Base-by-base conservation (phyloP, 2,113 vertebrate genomes). In the Chaetodon trifascialis region DNA sequence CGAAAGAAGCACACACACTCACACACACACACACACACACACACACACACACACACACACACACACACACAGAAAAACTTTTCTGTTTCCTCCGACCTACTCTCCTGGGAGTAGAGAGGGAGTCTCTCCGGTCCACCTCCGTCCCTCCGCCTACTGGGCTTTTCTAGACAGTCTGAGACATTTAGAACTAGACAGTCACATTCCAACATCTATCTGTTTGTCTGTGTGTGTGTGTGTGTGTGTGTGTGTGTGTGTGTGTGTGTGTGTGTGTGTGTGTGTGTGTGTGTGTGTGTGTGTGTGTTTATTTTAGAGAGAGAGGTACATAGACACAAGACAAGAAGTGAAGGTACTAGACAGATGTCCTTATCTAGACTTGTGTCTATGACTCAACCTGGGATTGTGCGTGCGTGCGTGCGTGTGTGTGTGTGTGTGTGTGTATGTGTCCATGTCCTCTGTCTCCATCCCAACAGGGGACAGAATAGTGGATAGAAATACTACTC, bases 101-200 rank as follows among this genome's bases (percentile, higher is more conserved):
- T 66, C 81, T 59, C 51, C 42, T 58, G 54, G 36, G 15, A 73
- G 65, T 2, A 17, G 7, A 54, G 51, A 73, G 51, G 10, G 47
- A 71, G 40, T 55, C 73, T 51, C 47, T 70, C 23, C 17, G 3
- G 63, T 67, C 38, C 34, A 21, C 34, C 76, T 76, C 52, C 4
- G 34, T 84, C 72, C 36, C n/a, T 75, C 72, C 15, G 16, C 38
- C 44, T 47, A 34, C 40, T 65, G 30, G 34, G 70, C 55, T 71
- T 65, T 74, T 87, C 74, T 62, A 66, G 71, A 67, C 70, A 75
- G 82, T 40, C 80, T 73, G 82, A 88, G 73, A 86, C 70, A 87
- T 91, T 88, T 86, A 65, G 80, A 82, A 62, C n/a, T 38, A 83
- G 85, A 90, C 81, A 59, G 86, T 75, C 76, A 81, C 83, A 88